Evolutionary conservation across 2,113 vertebrate species (phyloP).

Genomic region (Phyllopteryx taeniolatus): DNA sequence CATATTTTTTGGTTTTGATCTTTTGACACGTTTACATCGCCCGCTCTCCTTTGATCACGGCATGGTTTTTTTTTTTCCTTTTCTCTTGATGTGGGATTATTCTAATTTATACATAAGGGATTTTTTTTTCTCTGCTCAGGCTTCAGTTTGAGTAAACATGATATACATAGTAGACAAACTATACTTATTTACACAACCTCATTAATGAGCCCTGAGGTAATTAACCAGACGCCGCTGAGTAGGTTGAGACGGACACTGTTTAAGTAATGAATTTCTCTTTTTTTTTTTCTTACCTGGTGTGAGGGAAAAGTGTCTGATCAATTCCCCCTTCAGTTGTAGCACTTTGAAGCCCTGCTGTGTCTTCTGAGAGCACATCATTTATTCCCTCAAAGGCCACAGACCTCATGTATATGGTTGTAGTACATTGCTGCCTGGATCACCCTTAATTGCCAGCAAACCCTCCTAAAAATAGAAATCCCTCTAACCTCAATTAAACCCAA

Average conservation of each 20-base stretch:
- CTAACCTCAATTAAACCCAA: conserved; percentile 23
- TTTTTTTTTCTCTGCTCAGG: conserved; percentile 63
- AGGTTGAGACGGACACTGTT: conserved; percentile 54
- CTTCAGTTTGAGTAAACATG: conserved; percentile 73
- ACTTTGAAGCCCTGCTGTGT: conserved; percentile 62
- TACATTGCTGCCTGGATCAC: conserved; percentile 29
- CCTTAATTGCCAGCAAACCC: conserved; percentile 29
- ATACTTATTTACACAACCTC: conserved; percentile 73
- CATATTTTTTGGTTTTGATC: conserved; percentile 61
- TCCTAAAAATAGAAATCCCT: conserved; percentile 27
- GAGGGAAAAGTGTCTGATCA: conserved; percentile 65
- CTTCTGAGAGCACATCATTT: conserved; percentile 53
- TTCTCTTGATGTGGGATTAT: conserved; percentile 71
- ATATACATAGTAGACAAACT: conserved; percentile 58
- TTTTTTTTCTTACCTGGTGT: conserved; percentile 29
- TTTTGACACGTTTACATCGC: conserved; percentile 71
- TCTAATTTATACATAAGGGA: conserved; percentile 80
- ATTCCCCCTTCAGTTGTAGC: conserved; percentile 66
- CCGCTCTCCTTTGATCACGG: conserved; percentile 71
- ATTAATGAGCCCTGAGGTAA: conserved; percentile 71
- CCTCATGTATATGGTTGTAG: conserved; percentile 37
- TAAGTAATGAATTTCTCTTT: conserved; percentile 63
- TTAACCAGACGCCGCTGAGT: conserved; percentile 57
- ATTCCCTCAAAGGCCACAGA: conserved; percentile 47
- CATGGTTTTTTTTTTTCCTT: conserved; percentile 50